These are phyloP conservation scores for Mantis religiosa DNA, from an alignment of 2,888 invertebrate genomes.

Conservation along the genomic window DNA sequence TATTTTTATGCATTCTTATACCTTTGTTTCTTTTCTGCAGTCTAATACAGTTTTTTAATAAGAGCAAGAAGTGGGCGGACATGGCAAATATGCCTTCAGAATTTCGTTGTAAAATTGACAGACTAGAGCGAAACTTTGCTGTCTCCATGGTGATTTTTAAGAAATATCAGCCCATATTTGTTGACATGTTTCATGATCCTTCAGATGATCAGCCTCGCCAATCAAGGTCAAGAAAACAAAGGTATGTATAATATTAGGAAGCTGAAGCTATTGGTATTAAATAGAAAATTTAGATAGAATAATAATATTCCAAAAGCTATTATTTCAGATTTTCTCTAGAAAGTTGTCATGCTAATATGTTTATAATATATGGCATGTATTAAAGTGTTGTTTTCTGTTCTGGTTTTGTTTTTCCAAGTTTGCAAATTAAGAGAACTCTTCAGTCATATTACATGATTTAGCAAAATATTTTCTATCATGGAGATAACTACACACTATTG, in stretches of 20 bases:
- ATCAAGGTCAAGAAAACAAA: slow-evolving; percentile 57
- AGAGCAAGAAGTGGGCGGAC: slow-evolving; percentile 92
- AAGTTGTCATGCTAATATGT: too few relatives aligned
- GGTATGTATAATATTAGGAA: slow-evolving; percentile 52
- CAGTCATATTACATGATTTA: too few relatives aligned
- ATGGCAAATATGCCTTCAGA: slow-evolving; percentile 85
- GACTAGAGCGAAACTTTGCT: slow-evolving; percentile 84
- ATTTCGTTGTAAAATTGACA: slow-evolving; percentile 76
- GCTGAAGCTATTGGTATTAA: too few relatives aligned
- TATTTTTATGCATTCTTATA: background rate
- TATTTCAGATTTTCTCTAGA: too few relatives aligned
- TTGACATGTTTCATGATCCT: slow-evolving; percentile 76
- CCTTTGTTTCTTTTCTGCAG: slow-evolving; percentile 50
- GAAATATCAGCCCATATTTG: slow-evolving; percentile 84
- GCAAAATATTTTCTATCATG: too few relatives aligned
- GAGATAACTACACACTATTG: too few relatives aligned
- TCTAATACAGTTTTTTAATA: slow-evolving; percentile 88
- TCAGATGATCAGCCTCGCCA: slow-evolving; percentile 53
- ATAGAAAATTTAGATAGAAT: too few relatives aligned
- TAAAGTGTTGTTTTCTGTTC: too few relatives aligned
- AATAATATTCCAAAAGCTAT: too few relatives aligned
- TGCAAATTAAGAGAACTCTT: too few relatives aligned
- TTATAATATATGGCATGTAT: too few relatives aligned
- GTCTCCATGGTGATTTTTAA: slow-evolving; percentile 92
- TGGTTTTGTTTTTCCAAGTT: too few relatives aligned